Percentiles rank a stretch among this genome's conserved stretches.
phyloP scores from a whole-genome alignment of 2,888 invertebrate species.

The Apotomis capreana region DNA sequence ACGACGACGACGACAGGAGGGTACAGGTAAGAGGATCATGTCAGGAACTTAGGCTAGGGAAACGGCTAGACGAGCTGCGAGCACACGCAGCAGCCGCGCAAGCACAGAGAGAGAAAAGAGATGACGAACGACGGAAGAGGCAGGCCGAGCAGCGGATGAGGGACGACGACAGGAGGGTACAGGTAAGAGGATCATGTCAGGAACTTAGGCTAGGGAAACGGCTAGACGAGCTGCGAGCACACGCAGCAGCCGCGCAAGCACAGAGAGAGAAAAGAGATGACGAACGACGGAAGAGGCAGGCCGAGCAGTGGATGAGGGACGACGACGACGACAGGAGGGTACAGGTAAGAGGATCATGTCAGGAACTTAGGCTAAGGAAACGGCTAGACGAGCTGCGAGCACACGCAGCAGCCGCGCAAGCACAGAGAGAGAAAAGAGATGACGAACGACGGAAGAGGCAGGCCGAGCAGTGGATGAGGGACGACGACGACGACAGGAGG shows the following conservation, averaged over 20 bases:
- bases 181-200: too few species aligned
- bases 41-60: too few species aligned
- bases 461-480: slow-evolving; percentile 90
- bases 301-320: slow-evolving; percentile 90
- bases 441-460: slow-evolving; percentile 91
- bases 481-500: slow-evolving; percentile 89
- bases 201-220: too few species aligned
- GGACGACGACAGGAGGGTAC: too few species aligned
- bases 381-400: slow-evolving; percentile 95
- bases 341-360: slow-evolving; percentile 54
- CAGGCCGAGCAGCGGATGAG: too few species aligned
- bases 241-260: slow-evolving; percentile 94
- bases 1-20: too few species aligned
- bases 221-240: slow-evolving; percentile 93
- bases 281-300: slow-evolving; percentile 91
- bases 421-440: slow-evolving; percentile 94
- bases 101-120: too few species aligned
- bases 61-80: too few species aligned
- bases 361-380: slow-evolving; percentile 85
- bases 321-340: slow-evolving; percentile 89
- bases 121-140: too few species aligned
- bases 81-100: too few species aligned
- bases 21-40: too few species aligned
- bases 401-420: slow-evolving; percentile 94
- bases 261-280: slow-evolving; percentile 95